These are phyloP conservation scores for Peromyscus nudipes DNA, from an alignment of 2,797 vertebrate species.

Conservation along the genomic window DNA sequence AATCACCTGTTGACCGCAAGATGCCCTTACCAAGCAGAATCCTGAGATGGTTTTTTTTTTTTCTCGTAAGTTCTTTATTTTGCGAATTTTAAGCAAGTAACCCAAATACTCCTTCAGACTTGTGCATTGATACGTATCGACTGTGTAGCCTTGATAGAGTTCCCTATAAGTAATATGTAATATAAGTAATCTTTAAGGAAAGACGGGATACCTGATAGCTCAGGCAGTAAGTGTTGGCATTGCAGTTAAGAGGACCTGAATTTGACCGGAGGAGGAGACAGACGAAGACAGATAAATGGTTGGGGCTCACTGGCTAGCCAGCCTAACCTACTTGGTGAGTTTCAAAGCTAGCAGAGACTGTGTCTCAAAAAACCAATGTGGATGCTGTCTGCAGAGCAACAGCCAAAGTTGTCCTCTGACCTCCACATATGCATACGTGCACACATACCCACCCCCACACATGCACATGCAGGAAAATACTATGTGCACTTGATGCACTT, in stretches of 20 bases:
- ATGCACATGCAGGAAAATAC: background rate
- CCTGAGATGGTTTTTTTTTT: background rate
- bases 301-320: background rate
- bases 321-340: background rate
- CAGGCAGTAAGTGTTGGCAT: background rate
- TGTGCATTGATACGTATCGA: background rate
- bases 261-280: no score
- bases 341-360: background rate
- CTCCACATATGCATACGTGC: background rate
- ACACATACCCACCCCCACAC: background rate
- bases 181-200: background rate
- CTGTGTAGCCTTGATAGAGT: background rate
- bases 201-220: background rate
- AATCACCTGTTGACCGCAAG: background rate
- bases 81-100: constrained; percentile 6
- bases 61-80: constrained; percentile 35
- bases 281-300: background rate
- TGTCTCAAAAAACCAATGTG: background rate
- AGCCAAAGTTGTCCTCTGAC: background rate
- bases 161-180: background rate
- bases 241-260: background rate
- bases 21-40: background rate
- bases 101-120: background rate
- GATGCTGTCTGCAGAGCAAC: background rate
- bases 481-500: background rate